phyloP scores from a whole-genome alignment of 2,888 invertebrate genomes.

The Eremobia ochroleuca region DNA sequence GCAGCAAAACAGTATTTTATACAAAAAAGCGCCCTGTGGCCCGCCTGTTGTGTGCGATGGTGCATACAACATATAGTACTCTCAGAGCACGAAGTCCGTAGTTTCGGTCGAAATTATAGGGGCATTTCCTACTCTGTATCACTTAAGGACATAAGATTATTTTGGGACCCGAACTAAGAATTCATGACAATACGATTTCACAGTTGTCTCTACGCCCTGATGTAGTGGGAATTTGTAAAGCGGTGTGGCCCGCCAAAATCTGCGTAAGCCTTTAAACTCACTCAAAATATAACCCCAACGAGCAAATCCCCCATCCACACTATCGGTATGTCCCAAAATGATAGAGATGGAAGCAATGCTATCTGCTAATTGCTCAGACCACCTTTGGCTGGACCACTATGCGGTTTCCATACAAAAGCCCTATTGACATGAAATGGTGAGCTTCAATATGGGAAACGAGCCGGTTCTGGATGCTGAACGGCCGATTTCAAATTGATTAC shows the following conservation, averaged over 20 bases:
- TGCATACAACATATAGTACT: not conserved
- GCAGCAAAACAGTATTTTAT: too few species aligned
- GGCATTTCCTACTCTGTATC: too few species aligned
- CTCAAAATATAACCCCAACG: not conserved
- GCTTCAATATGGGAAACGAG: conserved; percentile 77
- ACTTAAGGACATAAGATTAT: too few species aligned
- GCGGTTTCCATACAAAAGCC: conserved; percentile 85
- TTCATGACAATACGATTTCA: too few species aligned
- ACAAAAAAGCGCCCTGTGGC: too few species aligned
- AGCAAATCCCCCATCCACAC: not conserved
- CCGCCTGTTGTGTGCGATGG: too few species aligned
- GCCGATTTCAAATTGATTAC: conserved; percentile 76
- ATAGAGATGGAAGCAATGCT: conserved; percentile 74
- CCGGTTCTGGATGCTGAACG: conserved; percentile 68
- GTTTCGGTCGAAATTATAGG: too few species aligned
- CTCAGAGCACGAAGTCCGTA: too few species aligned
- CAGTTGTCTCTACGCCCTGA: too few species aligned
- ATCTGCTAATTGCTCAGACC: conserved; percentile 85
- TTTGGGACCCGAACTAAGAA: too few species aligned
- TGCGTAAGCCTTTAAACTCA: not conserved
- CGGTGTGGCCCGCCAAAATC: not conserved
- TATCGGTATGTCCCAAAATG: conserved; percentile 62
- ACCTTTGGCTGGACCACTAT: conserved; percentile 81
- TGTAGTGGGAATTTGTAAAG: not conserved
- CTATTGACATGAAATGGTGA: conserved; percentile 81